These are phyloP conservation scores for Rhodinocichla rosea DNA, from an alignment of 2,113 vertebrate genomes.

Conservation along the genomic window DNA sequence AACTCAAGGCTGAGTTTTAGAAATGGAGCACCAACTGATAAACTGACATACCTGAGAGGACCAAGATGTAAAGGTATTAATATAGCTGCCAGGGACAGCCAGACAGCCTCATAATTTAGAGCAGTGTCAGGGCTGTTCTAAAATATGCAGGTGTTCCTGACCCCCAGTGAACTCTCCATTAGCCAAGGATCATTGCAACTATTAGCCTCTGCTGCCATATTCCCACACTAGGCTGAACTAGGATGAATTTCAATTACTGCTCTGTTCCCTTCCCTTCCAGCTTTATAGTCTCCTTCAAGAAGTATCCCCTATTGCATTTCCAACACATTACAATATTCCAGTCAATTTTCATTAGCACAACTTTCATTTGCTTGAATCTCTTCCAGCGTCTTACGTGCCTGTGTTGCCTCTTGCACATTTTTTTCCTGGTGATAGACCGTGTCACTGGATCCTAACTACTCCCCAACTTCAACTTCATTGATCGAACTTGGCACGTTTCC, in stretches of 20 bases:
- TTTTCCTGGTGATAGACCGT: constrained; percentile 47
- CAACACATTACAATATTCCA: constrained; percentile 29
- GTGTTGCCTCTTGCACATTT: constrained; percentile 4
- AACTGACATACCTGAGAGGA: background rate
- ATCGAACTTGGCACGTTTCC: constrained; percentile 69
- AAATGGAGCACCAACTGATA: background rate
- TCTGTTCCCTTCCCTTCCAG: background rate
- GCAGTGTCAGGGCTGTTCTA: constrained; percentile 13
- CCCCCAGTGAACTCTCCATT: constrained; percentile 37
- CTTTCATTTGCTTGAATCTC: constrained; percentile 45
- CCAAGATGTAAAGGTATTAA: constrained; percentile 11
- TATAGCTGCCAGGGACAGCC: background rate
- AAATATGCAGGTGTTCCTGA: constrained; percentile 56
- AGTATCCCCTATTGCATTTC: background rate
- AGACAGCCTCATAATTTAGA: constrained; percentile 14
- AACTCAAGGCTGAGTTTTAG: background rate
- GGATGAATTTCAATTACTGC: constrained; percentile 61
- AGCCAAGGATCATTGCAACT: constrained; percentile 61
- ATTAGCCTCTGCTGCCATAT: constrained; percentile 50
- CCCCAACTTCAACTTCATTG: constrained; percentile 66
- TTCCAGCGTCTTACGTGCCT: constrained; percentile 36
- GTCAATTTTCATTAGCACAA: constrained; percentile 44
- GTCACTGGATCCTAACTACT: constrained; percentile 65
- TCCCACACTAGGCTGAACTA: constrained; percentile 27
- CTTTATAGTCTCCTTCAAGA: constrained; percentile 9